phyloP scores from a whole-genome alignment of 2,888 invertebrate species.

The Coelogynopora nodosa region DNA sequence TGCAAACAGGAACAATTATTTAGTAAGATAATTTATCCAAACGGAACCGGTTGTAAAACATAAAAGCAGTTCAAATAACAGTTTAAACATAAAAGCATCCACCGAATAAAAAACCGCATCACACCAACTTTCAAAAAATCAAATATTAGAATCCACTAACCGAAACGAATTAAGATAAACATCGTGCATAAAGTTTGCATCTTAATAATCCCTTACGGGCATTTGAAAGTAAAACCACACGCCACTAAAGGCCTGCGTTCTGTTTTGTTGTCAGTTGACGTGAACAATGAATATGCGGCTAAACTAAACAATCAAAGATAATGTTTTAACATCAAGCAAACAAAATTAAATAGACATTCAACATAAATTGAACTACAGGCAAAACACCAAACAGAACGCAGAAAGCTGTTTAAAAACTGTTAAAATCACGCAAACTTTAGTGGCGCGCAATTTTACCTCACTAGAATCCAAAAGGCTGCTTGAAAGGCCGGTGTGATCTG shows the following conservation, averaged over 20 bases:
- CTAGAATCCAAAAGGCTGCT: constrained; percentile 27
- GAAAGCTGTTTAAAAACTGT: background rate
- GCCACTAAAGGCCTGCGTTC: background rate
- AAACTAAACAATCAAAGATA: constrained; percentile 12
- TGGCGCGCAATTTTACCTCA: constrained; percentile 3
- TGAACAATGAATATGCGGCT: background rate
- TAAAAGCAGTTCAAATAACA: background rate
- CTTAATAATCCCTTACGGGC: background rate
- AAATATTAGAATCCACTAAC: no score
- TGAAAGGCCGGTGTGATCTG: constrained; percentile 32
- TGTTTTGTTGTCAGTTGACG: constrained; percentile 2
- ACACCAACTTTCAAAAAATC: no score
- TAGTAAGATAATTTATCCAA: background rate
- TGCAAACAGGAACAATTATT: background rate
- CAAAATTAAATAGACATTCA: constrained; percentile 9
- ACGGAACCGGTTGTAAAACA: background rate
- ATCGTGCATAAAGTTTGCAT: background rate
- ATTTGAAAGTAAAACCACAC: background rate
- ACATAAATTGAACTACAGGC: constrained; percentile 18
- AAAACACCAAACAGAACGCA: constrained; percentile 31
- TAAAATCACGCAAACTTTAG: background rate
- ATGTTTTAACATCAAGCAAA: background rate
- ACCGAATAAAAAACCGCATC: background rate
- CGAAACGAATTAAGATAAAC: background rate
- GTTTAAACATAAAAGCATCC: background rate